phyloP scores from a whole-genome alignment of 2,113 vertebrate genomes.

The Pedionomus torquatus region DNA sequence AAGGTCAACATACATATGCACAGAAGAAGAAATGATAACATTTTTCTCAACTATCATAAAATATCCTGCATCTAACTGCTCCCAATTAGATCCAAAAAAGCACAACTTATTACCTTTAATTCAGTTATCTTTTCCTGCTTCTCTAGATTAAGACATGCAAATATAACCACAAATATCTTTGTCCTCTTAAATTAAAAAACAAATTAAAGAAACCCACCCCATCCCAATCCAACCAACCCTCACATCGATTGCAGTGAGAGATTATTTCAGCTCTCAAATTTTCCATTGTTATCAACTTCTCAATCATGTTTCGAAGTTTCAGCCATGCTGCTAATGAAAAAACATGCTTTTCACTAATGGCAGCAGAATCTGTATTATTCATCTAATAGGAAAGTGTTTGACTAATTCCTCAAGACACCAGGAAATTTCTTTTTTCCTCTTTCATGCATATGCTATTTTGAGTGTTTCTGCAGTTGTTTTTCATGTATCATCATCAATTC shows the following conservation, averaged over 20 bases:
- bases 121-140: not conserved
- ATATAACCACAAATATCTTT: not conserved
- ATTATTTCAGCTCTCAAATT: not conserved
- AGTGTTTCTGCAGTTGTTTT: not conserved
- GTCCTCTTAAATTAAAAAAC: not conserved
- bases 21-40: not conserved
- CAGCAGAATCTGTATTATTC: not conserved
- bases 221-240: rapidly evolving
- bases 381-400: not conserved
- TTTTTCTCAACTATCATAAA: not conserved
- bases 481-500: not conserved
- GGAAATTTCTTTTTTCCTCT: not conserved
- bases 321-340: not conserved
- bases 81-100: not conserved
- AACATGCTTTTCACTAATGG: not conserved
- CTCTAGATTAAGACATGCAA: not conserved
- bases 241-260: not conserved
- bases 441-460: not conserved
- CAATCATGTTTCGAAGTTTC: not conserved
- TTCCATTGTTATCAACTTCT: not conserved
- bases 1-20: not conserved
- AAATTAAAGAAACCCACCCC: not conserved
- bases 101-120: not conserved
- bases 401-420: not conserved
- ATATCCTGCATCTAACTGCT: not conserved